Evolutionary conservation across 2,888 invertebrate genomes (phyloP).

Genomic region (Meiosimyza decipiens): DNA sequence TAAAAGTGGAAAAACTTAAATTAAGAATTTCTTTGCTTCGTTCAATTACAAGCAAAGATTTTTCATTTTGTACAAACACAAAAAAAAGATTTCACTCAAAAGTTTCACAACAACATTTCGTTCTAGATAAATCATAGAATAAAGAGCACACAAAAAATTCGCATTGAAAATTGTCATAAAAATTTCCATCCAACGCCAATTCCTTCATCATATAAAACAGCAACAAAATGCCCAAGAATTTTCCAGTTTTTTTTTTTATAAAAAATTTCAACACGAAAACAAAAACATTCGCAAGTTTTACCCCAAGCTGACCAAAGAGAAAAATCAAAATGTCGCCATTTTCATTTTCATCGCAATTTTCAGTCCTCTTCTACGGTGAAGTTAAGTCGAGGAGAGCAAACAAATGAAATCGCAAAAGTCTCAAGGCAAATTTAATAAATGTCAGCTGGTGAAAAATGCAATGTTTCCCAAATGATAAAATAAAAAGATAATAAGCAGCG

Average conservation of each 20-base stretch:
- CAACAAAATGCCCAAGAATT: neutral
- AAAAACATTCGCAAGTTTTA: too few relatives aligned
- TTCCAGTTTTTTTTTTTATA: neutral
- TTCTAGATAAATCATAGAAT: too few relatives aligned
- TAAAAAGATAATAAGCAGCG: neutral
- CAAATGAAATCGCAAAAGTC: neutral
- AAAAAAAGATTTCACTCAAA: too few relatives aligned
- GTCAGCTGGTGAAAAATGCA: neutral
- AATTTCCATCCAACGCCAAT: neutral
- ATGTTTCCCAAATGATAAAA: neutral
- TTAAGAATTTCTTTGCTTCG: too few relatives aligned
- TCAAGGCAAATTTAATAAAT: constrained; percentile 19
- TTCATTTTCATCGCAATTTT: neutral
- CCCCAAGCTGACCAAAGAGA: neutral
- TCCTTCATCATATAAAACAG: too few relatives aligned
- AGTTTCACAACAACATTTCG: too few relatives aligned
- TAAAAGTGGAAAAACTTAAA: too few relatives aligned
- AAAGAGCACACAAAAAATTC: neutral
- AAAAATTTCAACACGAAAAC: too few relatives aligned
- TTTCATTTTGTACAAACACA: too few relatives aligned
- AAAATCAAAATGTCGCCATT: neutral
- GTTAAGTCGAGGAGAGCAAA: neutral
- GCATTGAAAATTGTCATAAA: neutral
- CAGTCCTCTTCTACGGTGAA: neutral
- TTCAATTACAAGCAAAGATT: too few relatives aligned